Percentiles rank a stretch among this genome's conserved stretches.
Conservation (phyloP, 1,140 invertebrate species). For the Hyles euphorbiae region DNA sequence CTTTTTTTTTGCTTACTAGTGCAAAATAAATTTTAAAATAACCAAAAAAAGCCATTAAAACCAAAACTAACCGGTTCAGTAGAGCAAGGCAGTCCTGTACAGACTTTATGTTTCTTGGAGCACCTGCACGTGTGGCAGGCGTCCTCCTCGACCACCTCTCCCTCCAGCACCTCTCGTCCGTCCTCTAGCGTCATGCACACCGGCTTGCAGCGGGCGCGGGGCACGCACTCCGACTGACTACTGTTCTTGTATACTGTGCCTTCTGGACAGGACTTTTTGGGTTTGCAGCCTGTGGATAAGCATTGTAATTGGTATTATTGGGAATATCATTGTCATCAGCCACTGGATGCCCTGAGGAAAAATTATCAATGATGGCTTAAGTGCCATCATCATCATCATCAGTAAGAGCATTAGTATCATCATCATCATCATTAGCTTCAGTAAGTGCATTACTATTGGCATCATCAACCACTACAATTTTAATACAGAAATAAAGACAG, state of each 20-base stretch:
- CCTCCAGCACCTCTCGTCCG: constrained; percentile 83
- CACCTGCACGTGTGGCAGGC: constrained; percentile 87
- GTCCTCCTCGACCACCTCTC: constrained; percentile 84
- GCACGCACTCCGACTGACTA: constrained; percentile 83
- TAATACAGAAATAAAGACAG: too few species aligned
- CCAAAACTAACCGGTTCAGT: constrained; percentile 35
- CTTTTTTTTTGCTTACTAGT: too few species aligned
- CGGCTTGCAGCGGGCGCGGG: constrained; percentile 81
- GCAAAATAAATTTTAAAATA: too few species aligned
- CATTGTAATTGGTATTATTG: constrained; percentile 1
- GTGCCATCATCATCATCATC: too few species aligned
- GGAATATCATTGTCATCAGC: too few species aligned
- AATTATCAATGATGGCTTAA: too few species aligned
- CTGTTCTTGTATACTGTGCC: constrained; percentile 83
- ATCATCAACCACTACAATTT: too few species aligned
- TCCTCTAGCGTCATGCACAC: constrained; percentile 81
- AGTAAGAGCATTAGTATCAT: too few species aligned
- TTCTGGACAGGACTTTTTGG: constrained; percentile 83
- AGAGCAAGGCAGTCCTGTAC: constrained; percentile 82
- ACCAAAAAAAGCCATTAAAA: background rate
- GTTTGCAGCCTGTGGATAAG: constrained; percentile 77
- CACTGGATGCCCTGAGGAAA: too few species aligned
- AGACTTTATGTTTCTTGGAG: constrained; percentile 80
- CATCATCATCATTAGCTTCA: too few species aligned
- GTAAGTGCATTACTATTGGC: too few species aligned